Evolutionary conservation across 2,797 vertebrate genomes (phyloP), one percentile per base, ranked within the genome.

Genomic region (Poecilia wingei): DNA sequence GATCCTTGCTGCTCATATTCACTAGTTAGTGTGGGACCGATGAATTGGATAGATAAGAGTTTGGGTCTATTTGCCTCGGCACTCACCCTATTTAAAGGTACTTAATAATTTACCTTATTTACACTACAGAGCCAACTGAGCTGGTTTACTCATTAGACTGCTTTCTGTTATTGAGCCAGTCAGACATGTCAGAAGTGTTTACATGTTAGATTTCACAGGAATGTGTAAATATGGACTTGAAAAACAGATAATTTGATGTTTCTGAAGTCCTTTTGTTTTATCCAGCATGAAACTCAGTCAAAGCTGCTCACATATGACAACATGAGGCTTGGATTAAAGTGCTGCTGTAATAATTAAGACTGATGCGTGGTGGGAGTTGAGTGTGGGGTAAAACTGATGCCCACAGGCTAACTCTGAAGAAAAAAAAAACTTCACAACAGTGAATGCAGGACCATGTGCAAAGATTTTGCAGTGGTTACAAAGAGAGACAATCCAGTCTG

Each of bases 91-190:
- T 91, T 93, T 91, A 89, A 91, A 87, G 82, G 39, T 77, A 80
- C 91, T 93, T 91, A 89, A 92, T 92, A 85, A 94, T 93, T 94
- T 86, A 90, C 87, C 77, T 90, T 59, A 91, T 93, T 94, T 93
- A 90, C 90, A 88, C 89, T 87, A 87, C 82, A 89, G 84, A 88
- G 87, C 74, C 59, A 66, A 51, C 55, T 4, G 0, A 70, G 53
- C 71, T 41, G 75, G 83, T 88, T 91, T 91, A 91, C 82, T 88
- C 84, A 86, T 92, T 91, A 84, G 72, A 73, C 77, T 51, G 31
- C 59, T 78, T 55, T 88, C 78, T 80, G 82, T 84, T 80, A 79
- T 79, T 78, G 77, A 84, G 78, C 76, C 20, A 41, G 74, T 64
- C 69, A 25, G 28, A 69, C 39, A 49, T 84, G 78, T 81, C 87